These are phyloP conservation scores for Xyrichtys novacula DNA, from an alignment of 2,797 vertebrate genomes.

Conservation along the genomic window DNA sequence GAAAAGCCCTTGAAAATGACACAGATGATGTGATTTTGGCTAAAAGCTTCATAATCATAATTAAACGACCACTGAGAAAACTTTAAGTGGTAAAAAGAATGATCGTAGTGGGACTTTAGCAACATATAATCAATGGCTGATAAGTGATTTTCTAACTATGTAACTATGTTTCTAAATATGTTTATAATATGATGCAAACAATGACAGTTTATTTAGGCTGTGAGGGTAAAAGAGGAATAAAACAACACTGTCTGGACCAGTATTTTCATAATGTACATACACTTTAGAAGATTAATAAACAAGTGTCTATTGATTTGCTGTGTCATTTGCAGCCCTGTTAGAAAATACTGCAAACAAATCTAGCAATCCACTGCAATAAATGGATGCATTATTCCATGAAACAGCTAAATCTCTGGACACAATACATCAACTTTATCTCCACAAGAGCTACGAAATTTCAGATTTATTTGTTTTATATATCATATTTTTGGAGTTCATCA, in stretches of 20 bases:
- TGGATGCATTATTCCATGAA: constrained; percentile 6
- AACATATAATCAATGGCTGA: too few relatives aligned
- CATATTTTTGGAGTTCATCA: constrained; percentile 52
- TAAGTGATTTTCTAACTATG: too few relatives aligned
- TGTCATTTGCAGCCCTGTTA: constrained; percentile 5
- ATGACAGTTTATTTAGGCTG: neutral
- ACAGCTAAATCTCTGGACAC: constrained; percentile 29
- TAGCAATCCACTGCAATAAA: constrained; percentile 19
- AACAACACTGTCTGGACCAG: neutral
- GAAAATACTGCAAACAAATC: constrained; percentile 1
- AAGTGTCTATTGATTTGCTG: neutral
- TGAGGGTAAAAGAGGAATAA: neutral
- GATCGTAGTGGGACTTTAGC: too few relatives aligned
- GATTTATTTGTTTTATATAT: constrained; percentile 55
- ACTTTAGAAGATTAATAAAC: neutral
- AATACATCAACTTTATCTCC: constrained; percentile 41
- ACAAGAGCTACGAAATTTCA: constrained; percentile 41
- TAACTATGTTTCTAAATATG: too few relatives aligned
- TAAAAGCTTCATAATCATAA: too few relatives aligned
- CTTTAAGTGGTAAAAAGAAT: too few relatives aligned
- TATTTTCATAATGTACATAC: neutral
- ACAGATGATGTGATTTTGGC: too few relatives aligned
- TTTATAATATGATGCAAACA: neutral
- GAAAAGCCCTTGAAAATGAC: too few relatives aligned
- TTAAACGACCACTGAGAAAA: too few relatives aligned